Base-by-base conservation (phyloP, 1,140 invertebrate genomes). In the Bombus confusus region DNA sequence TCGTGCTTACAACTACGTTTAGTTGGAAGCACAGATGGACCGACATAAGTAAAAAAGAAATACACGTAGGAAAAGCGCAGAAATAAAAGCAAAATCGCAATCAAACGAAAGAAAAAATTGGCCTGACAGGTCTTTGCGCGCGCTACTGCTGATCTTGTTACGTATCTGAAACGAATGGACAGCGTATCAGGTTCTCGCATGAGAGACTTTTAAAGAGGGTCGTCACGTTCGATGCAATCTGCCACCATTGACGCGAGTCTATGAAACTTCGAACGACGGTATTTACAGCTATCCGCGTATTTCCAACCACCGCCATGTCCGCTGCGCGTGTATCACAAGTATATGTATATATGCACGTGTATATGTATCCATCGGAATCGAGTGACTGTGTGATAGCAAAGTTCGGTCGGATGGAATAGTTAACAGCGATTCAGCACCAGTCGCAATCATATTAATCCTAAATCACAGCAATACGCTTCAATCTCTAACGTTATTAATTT, bases 141-240 rank as follows among this genome's bases (percentile, higher is more conserved):
- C 9, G 72, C 15, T 52, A 74, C n/a, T n/a, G 43, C 28, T 74
- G 73, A 74, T 74, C 41, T 47, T 74, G 73, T 68, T 62, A 64
- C n/a, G n/a, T 79, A 28, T 71, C 4, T 39, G 79, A 52, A 71
- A 80, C 18, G 68, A 80, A 80, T 71, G 66, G 31, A 66, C 43
- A 37, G 13, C 31, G 31, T 69, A 74, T 75, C 71, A 57, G 71
- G 28, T 74, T 80, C 22, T 75, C 34, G 41, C 78, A 74, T 81
- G 59, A 75, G 41, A 72, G 75, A 28, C 41, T 81, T 75, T 75
- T 73, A 81, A 75, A 80, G 71, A 74, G 52, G n/a, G 62, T 83
- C n/a, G n/a, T 59, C 52, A 31, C 73, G 57, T 77, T 86, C 43
- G 59, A 79, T 87, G 86, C 71, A 87, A 87, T 87, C 62, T 79